Conservation (phyloP, 2,797 vertebrate genomes). For the Thalassophryne amazonica region DNA sequence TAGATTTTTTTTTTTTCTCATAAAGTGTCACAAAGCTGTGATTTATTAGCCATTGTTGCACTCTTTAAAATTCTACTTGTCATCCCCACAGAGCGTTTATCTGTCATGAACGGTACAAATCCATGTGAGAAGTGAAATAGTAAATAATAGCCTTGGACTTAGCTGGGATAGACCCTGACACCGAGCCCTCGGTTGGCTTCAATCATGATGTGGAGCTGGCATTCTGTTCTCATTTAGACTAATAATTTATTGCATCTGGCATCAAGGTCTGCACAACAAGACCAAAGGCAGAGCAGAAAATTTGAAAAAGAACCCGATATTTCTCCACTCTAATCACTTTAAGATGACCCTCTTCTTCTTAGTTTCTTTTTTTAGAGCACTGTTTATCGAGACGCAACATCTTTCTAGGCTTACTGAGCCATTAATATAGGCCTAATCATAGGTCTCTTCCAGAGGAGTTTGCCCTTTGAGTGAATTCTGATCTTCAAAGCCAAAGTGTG, state of each 20-base stretch:
- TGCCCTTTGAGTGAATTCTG: conserved; percentile 72
- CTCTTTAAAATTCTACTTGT: conserved; percentile 21
- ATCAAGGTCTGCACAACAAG: conserved; percentile 66
- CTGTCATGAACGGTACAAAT: conserved; percentile 37
- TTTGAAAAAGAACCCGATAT: conserved; percentile 75
- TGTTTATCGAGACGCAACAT: conserved; percentile 76
- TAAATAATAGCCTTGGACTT: conserved; percentile 64
- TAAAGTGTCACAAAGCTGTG: conserved; percentile 11
- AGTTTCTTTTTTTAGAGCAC: too few relatives aligned
- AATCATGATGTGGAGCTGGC: conserved; percentile 72
- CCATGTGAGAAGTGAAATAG: conserved; percentile 54
- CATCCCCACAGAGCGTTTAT: conserved; percentile 32
- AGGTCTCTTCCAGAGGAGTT: conserved; percentile 72
- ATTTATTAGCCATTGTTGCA: conserved; percentile 29
- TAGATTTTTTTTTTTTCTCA: background rate
- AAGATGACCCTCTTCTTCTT: conserved; percentile 83
- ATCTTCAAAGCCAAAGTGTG: conserved; percentile 79
- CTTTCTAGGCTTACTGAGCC: conserved; percentile 68
- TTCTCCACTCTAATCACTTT: conserved; percentile 85
- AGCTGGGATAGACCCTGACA: conserved; percentile 53
- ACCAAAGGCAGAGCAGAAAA: conserved; percentile 74
- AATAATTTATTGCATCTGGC: conserved; percentile 84
- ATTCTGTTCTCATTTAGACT: conserved; percentile 81
- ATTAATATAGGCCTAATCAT: conserved; percentile 84
- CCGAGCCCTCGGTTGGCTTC: conserved; percentile 59